phyloP scores from a whole-genome alignment of 2,113 vertebrate genomes.

The Sinosuthora webbiana region DNA sequence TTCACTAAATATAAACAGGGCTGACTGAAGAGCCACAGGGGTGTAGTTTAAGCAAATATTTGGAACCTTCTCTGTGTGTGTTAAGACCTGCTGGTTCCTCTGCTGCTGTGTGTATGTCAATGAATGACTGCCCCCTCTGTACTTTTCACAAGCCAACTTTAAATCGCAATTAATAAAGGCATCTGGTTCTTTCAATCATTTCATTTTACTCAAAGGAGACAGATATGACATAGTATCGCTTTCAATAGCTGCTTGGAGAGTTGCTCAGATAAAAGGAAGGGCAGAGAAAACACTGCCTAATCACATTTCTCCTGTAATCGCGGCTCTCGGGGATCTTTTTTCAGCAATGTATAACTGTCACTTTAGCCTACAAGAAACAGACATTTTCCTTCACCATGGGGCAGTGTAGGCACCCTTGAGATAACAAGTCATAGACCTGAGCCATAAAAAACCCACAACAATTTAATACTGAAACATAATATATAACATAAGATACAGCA shows the following conservation, averaged over 20 bases:
- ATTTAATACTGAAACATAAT: neutral
- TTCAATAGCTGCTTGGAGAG: neutral
- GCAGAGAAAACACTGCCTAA: neutral
- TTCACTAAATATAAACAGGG: neutral
- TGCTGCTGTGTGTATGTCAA: neutral
- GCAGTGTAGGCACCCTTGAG: neutral
- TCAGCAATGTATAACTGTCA: neutral
- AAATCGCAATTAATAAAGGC: constrained; percentile 9
- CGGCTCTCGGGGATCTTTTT: neutral
- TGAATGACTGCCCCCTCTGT: neutral
- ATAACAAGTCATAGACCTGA: neutral
- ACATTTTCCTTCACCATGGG: neutral
- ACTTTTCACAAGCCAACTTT: neutral
- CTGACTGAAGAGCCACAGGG: neutral
- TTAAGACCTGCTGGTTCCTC: neutral
- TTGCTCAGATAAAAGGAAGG: neutral
- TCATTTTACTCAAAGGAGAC: neutral
- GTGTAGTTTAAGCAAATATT: neutral
- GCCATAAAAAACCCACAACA: neutral
- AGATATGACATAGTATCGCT: neutral
- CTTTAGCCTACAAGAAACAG: neutral
- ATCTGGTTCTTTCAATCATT: neutral
- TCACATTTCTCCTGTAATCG: neutral
- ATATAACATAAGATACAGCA: neutral
- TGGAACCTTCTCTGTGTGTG: neutral